phyloP scores from a whole-genome alignment of 2,113 vertebrate species.

The Oryzias woworae region DNA sequence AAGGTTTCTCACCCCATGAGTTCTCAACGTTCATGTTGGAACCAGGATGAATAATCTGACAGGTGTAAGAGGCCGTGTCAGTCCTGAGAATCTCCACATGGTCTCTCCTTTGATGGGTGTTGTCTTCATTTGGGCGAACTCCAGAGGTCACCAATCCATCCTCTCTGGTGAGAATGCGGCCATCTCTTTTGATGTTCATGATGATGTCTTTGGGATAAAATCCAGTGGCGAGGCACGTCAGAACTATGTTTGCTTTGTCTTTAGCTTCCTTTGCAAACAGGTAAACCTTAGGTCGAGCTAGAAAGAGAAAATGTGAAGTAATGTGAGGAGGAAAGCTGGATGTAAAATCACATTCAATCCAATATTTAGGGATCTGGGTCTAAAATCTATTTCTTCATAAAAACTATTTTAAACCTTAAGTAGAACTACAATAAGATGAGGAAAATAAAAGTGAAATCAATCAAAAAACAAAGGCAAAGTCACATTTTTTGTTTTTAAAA shows the following conservation, averaged over 20 bases:
- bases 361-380: too few species aligned
- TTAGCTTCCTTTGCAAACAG: background rate
- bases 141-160: background rate
- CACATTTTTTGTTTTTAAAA: too few species aligned
- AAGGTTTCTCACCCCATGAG: slow-evolving; percentile 23
- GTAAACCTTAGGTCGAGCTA: slow-evolving; percentile 27
- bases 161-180: accelerated
- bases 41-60: background rate
- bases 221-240: slow-evolving; percentile 63
- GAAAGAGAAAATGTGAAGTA: background rate
- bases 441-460: background rate
- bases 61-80: background rate
- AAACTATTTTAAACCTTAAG: too few species aligned
- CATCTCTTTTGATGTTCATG: slow-evolving; percentile 22
- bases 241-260: accelerated
- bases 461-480: too few species aligned
- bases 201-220: slow-evolving; percentile 43
- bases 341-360: too few species aligned
- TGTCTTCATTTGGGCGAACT: too few species aligned
- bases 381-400: too few species aligned
- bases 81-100: slow-evolving; percentile 10
- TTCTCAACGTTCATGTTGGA: accelerated
- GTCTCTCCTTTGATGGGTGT: too few species aligned
- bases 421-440: background rate
- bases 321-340: too few species aligned